Evolutionary conservation across 2,888 invertebrate genomes (phyloP), one percentile per base, ranked within the genome.

Genomic region (Eilema griseolum): DNA sequence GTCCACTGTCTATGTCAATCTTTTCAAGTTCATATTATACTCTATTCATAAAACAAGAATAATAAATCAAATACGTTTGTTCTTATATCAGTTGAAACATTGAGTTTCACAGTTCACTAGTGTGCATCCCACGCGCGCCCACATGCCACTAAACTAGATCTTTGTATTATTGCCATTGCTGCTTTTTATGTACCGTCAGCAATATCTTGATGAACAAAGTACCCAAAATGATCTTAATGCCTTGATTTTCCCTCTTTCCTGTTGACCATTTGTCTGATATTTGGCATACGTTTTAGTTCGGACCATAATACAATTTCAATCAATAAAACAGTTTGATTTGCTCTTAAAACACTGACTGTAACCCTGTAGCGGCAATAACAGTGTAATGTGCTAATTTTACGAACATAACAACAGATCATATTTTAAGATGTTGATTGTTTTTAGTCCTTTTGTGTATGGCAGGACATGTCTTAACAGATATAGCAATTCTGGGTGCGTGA

Each of bases 61-160:
- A 57, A 62, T 63, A 62, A 60, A 69, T 69, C 28, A 59, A 46
- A 31, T 31, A 64, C 24, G 46, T 59, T 52, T 31, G 64, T 63
- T 33, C 52, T 56, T 66, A 37, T 57, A 61, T 61, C 61, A 20
- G 41, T 24, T 72, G 68, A 66, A 73, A 77, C 72, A 77, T 75
- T 66, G 70, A 69, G 73, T 71, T 67, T 70, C 71, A 56, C 69
- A 69, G 31, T 71, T 37, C 68, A 77, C 74, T 31, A 67, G 73
- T 74, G 64, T 65, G 23, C 88, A 70, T 80, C 90, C 91, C 88
- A 90, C 90, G 85, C 85, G 86, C 92, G 90, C 94, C 92, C 91
- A 90, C 92, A 67, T 69, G 77, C 77, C 77, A 83, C 86, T 65
- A 86, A 94, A 94, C 94, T 93, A 93, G 93, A 94, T 94, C 91